These are phyloP conservation scores for Myanophis thanlyinensis DNA, from an alignment of 2,113 vertebrate species.

Conservation along the genomic window DNA sequence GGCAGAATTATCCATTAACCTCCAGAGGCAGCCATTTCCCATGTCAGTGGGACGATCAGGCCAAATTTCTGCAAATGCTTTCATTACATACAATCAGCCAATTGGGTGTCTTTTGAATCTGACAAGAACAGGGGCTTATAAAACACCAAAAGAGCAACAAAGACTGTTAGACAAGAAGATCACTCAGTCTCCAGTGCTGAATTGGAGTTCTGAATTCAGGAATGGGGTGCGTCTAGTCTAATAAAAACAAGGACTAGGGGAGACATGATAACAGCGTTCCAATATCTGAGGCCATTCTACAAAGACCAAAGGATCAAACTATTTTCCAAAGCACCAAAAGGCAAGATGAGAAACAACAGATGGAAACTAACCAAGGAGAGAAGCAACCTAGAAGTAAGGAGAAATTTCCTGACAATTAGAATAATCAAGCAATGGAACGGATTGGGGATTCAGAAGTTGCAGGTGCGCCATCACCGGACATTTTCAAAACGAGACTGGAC, in stretches of 20 bases:
- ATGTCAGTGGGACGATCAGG: neutral
- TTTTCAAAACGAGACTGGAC: neutral
- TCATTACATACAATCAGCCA: neutral
- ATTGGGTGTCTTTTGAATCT: neutral
- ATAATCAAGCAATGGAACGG: neutral
- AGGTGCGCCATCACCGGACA: neutral
- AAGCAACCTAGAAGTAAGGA: neutral
- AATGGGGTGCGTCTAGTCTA: neutral
- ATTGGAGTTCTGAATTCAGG: neutral
- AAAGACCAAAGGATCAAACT: neutral
- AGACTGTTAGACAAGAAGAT: neutral
- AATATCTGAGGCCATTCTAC: neutral
- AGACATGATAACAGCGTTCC: neutral
- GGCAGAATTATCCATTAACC: neutral
- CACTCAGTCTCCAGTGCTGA: neutral
- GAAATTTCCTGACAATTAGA: neutral
- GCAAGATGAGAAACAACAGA: neutral
- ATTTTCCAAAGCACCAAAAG: neutral
- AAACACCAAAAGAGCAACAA: neutral
- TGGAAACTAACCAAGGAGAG: neutral
- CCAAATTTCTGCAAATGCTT: neutral
- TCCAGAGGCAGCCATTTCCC: neutral
- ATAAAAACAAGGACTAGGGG: neutral
- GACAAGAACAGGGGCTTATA: neutral
- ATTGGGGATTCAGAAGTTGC: neutral